Evolutionary conservation across 2,888 invertebrate species (phyloP).

Genomic region (Andrena fulva): DNA sequence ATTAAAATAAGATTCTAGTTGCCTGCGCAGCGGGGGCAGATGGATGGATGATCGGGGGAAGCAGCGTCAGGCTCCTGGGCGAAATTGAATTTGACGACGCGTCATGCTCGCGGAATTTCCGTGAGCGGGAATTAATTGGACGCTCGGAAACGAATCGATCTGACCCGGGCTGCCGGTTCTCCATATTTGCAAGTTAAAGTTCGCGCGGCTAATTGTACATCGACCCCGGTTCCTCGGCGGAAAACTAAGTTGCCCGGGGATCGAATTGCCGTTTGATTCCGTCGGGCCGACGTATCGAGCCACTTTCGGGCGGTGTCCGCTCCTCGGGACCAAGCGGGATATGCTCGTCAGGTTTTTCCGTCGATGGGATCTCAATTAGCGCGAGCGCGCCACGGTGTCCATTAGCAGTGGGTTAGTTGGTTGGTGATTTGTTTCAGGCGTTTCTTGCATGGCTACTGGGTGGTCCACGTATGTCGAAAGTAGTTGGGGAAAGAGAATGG

Average conservation of each 20-base stretch:
- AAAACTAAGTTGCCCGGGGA: constrained; percentile 40
- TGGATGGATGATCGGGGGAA: constrained; percentile 35
- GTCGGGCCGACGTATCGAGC: background rate
- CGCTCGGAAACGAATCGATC: constrained; percentile 63
- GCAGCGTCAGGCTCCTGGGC: constrained; percentile 29
- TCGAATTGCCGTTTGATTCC: constrained; percentile 25
- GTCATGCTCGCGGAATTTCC: constrained; percentile 60
- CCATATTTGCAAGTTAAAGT: constrained; percentile 63
- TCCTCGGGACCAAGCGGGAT: background rate
- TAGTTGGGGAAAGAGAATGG: too few species aligned
- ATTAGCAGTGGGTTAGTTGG: background rate
- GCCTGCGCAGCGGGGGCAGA: constrained; percentile 12
- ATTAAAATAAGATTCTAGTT: constrained; percentile 53
- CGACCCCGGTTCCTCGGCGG: background rate
- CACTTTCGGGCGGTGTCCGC: background rate
- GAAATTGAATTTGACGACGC: constrained; percentile 61
- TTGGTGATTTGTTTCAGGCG: background rate
- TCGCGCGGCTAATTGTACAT: constrained; percentile 56
- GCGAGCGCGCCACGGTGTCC: background rate
- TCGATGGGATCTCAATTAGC: background rate
- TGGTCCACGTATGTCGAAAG: too few species aligned
- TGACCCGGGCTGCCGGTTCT: constrained; percentile 16
- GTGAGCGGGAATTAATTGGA: constrained; percentile 64
- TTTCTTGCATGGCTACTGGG: too few species aligned
- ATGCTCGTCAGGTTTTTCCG: background rate